Percentiles rank a stretch among this genome's conserved stretches.
phyloP scores from a whole-genome alignment of 2,888 invertebrate species.

The Drosophila incognita region DNA sequence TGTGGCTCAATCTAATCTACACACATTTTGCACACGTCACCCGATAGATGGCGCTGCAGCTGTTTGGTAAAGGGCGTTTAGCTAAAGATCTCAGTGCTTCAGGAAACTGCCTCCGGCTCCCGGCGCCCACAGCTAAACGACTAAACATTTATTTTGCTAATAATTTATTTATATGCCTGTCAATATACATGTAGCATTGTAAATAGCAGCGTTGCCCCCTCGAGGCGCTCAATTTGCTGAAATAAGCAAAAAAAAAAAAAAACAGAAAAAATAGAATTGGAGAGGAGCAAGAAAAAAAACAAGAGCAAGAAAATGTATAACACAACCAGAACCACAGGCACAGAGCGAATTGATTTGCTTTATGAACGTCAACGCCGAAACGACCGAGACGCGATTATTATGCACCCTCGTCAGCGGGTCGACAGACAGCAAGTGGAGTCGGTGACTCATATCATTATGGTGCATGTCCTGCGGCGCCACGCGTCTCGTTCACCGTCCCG shows the following conservation, averaged over 20 bases:
- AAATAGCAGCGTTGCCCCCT: slow-evolving; percentile 52
- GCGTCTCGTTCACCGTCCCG: slow-evolving; percentile 44
- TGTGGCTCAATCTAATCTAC: slow-evolving; percentile 39
- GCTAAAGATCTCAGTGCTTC: not conserved
- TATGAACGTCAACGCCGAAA: slow-evolving; percentile 73
- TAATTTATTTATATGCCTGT: slow-evolving; percentile 79
- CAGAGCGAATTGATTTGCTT: slow-evolving; percentile 74
- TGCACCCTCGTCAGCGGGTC: slow-evolving; percentile 58
- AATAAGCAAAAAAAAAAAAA: slow-evolving; percentile 66
- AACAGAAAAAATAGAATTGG: slow-evolving; percentile 8
- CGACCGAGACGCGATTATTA: slow-evolving; percentile 70
- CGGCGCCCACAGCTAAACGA: slow-evolving; percentile 69
- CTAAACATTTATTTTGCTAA: slow-evolving; percentile 80
- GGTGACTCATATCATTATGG: slow-evolving; percentile 80
- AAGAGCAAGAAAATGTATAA: slow-evolving; percentile 18
- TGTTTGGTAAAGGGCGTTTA: slow-evolving; percentile 11
- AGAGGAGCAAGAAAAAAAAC: slow-evolving; percentile 9
- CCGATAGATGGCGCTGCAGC: slow-evolving; percentile 37
- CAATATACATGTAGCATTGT: slow-evolving; percentile 67
- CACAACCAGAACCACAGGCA: slow-evolving; percentile 25
- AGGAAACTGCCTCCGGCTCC: not conserved
- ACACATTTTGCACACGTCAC: slow-evolving; percentile 14
- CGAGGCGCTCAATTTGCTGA: slow-evolving; percentile 76
- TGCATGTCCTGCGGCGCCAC: slow-evolving; percentile 73
- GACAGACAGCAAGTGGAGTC: slow-evolving; percentile 45